Evolutionary conservation across 2,113 vertebrate genomes (phyloP), one percentile per base, ranked within the genome.

Genomic region (Cochlearius cochlearius): DNA sequence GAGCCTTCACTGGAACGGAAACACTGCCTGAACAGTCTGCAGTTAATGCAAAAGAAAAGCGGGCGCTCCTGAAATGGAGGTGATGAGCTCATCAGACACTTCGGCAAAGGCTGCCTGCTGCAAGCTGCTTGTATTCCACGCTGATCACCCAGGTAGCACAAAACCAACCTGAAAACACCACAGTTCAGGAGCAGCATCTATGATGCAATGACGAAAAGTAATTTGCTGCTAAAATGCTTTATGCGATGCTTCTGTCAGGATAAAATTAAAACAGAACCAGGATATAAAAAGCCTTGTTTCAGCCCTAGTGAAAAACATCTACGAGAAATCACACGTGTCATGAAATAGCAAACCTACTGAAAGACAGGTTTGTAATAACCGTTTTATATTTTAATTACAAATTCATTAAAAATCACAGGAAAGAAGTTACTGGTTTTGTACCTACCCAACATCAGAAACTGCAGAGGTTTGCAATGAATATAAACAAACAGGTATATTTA

Each of bases 401-500:
- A 90, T 77, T 77, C 55, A 94, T 82, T 78, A 59, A 92, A 86
- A 92, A 58, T 83, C 86, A 76, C 80, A 92, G 63, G 77, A 18
- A 78, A 76, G 34, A 78, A 79, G 34, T 67, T 69, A 71, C 53
- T 91, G 69, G 20, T 12, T 94, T 50, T 79, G 50, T 81, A 81
- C 34, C 62, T 95, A 66, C 41, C 43, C 53, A 76, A 49, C 45
- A 39, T 16, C 52, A 68, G 60, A 66, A 90, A 79, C 43, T 34
- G 59, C 38, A 73, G 95, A 89, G 52, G 55, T 96, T 38, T 85
- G 82, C 84, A 97, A 95, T 81, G 90, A 97, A 94, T 58, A 72
- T 89, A 36, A 90, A 95, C 93, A 74, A 92, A 75, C 86, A 87
- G 67, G 93, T 94, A 45, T 97, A 98, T 98, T 97, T 98, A 98